These are phyloP conservation scores for Paracanthobrama guichenoti DNA, from an alignment of 2,113 vertebrate genomes.

Conservation along the genomic window DNA sequence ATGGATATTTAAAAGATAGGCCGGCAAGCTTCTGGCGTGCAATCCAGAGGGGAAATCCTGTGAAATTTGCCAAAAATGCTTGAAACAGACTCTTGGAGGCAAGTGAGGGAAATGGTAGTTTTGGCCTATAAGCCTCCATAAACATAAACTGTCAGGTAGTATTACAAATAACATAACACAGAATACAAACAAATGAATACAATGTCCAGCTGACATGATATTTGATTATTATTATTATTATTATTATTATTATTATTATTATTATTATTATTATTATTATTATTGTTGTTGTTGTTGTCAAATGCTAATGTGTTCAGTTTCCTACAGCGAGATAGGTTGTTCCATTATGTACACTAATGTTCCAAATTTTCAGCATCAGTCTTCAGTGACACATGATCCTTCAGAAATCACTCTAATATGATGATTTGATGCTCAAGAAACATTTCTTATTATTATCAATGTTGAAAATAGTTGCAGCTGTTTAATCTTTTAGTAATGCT, in stretches of 20 bases:
- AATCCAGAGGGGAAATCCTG: neutral
- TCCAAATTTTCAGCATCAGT: neutral
- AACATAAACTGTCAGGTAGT: neutral
- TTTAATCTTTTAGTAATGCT: too few species aligned
- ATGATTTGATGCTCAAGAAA: too few species aligned
- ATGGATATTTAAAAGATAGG: constrained; percentile 7
- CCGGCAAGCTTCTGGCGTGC: neutral
- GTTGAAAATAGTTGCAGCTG: too few species aligned
- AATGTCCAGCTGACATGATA: neutral
- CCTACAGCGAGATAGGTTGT: too few species aligned
- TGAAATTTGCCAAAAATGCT: constrained; percentile 34
- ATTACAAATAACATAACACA: neutral
- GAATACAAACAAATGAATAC: too few species aligned
- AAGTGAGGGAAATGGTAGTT: neutral
- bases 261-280: too few species aligned
- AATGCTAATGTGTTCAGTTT: too few species aligned
- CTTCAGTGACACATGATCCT: neutral
- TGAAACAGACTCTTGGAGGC: neutral
- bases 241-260: too few species aligned
- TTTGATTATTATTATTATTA: neutral
- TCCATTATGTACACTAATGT: too few species aligned
- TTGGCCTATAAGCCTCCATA: neutral
- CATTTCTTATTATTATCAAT: neutral
- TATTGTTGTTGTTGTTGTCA: too few species aligned
- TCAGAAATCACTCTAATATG: neutral